Evolutionary conservation across 2,888 invertebrate species (phyloP), one percentile per base, ranked within the genome.

Genomic region (Carpatolechia fugitivella): DNA sequence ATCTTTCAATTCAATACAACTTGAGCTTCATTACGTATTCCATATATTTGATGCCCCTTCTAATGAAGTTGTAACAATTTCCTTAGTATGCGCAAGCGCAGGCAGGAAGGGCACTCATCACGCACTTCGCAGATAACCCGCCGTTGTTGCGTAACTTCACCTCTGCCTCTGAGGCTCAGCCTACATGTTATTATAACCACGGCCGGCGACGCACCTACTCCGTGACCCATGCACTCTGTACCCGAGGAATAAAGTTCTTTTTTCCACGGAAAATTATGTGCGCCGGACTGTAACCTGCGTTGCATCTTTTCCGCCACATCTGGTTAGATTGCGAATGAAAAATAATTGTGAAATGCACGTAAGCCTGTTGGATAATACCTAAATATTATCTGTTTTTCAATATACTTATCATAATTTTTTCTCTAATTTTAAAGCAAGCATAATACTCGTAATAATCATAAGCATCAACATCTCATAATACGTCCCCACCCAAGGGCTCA

Each of bases 91-190:
- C 24, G 44, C 24, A 44, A 44, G 44, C 44, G 44, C 24, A 30
- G 24, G 44, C 46, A 46, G 47, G 47, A 47, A 47, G 47, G 47
- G 47, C 47, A 31, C 47, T 29, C 47, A 31, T 47, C 47, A 47
- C 47, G 47, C 47, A 47, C 47, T 47, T 38, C 16, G 31, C 47
- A 47, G 47, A 47, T 47, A 31, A 13, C 38, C 38, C 38, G 16
- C 14, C 8, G 38, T 3, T 38, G 2, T 38, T 38, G 16, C 38
- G 16, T 38, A 38, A 38, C 11, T 11, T n/a, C 33, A 33, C 33
- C 33, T 33, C 33, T n/a, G 8, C 33, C 33, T 33, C 33, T 11
- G n/a, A n/a, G n/a, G 24, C 24, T 4, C 24, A 24, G 24, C 24
- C 24, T 24, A 24, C 24, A 24, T 33, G 33, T n/a, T 33, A 33